Evolutionary conservation across 2,113 vertebrate genomes (phyloP).

Genomic region (Pomatorhinus ruficollis): DNA sequence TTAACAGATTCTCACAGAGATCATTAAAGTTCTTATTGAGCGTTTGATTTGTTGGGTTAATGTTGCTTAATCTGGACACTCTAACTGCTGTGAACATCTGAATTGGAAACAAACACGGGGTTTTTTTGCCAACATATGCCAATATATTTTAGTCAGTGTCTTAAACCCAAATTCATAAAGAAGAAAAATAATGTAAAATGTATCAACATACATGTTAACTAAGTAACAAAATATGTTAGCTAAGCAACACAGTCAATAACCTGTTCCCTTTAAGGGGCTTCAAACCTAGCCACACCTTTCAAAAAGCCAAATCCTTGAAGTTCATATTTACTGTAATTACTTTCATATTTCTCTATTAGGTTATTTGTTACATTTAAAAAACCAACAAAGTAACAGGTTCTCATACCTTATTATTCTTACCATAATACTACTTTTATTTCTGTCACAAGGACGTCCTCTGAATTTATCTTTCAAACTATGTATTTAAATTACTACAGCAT

Average conservation of each 20-base stretch:
- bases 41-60: conserved; percentile 91
- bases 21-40: conserved; percentile 97
- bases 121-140: not conserved
- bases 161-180: not conserved
- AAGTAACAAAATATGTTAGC: not conserved
- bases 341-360: not conserved
- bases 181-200: not conserved
- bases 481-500: not conserved
- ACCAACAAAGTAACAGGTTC: not conserved
- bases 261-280: not conserved
- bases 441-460: not conserved
- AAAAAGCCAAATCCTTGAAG: not conserved
- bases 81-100: conserved; percentile 99
- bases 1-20: conserved; percentile 95
- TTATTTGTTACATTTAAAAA: not conserved
- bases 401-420: not conserved
- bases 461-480: not conserved
- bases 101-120: not conserved
- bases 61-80: conserved; percentile 88
- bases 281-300: not conserved
- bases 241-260: not conserved
- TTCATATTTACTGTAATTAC: not conserved
- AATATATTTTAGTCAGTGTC: not conserved
- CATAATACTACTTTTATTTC: not conserved
- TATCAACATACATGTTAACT: not conserved